Percentiles rank a stretch among this genome's conserved stretches.
Evolutionary conservation across 1,140 invertebrate genomes (phyloP).

Genomic region (Drosophila punjabiensis): DNA sequence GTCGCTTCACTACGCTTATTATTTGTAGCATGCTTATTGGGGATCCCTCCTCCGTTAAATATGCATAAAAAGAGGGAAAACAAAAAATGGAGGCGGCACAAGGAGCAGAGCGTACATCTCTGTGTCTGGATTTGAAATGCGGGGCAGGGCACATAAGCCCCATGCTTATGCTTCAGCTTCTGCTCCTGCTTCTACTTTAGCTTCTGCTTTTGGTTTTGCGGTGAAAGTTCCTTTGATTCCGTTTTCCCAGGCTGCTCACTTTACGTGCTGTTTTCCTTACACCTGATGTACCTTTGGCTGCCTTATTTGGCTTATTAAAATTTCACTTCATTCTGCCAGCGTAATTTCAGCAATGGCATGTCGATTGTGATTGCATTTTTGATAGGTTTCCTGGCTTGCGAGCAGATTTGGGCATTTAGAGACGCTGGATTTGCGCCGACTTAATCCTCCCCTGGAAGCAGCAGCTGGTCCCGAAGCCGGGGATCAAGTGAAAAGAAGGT

Average conservation of each 20-base stretch:
- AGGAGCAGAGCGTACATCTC: neutral
- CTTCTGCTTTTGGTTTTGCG: conserved; percentile 1
- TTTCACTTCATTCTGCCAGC: conserved; percentile 27
- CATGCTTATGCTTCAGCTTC: conserved; percentile 12
- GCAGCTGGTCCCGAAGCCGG: conserved; percentile 5
- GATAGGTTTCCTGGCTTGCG: conserved; percentile 8
- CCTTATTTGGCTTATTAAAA: conserved; percentile 69
- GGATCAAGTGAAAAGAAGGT: conserved; percentile 15
- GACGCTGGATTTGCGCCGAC: conserved; percentile 5
- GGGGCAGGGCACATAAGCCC: conserved; percentile 14
- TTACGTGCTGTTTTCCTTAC: conserved; percentile 38
- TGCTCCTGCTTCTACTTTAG: conserved; percentile 6
- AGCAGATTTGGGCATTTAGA: conserved; percentile 10
- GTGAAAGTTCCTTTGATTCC: conserved; percentile 37
- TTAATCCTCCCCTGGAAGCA: conserved; percentile 12
- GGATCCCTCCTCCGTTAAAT: conserved; percentile 55
- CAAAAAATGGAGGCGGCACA: conserved; percentile 12
- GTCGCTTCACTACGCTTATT: conserved; percentile 70
- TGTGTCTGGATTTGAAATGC: conserved; percentile 6
- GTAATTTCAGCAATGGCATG: conserved; percentile 22
- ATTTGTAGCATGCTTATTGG: conserved; percentile 72
- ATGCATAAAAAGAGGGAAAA: conserved; percentile 64
- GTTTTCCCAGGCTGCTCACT: conserved; percentile 39
- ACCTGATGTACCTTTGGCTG: conserved; percentile 43
- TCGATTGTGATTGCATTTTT: conserved; percentile 25